Conservation (phyloP, 2,888 invertebrate genomes). For the Plebejus anna region DNA sequence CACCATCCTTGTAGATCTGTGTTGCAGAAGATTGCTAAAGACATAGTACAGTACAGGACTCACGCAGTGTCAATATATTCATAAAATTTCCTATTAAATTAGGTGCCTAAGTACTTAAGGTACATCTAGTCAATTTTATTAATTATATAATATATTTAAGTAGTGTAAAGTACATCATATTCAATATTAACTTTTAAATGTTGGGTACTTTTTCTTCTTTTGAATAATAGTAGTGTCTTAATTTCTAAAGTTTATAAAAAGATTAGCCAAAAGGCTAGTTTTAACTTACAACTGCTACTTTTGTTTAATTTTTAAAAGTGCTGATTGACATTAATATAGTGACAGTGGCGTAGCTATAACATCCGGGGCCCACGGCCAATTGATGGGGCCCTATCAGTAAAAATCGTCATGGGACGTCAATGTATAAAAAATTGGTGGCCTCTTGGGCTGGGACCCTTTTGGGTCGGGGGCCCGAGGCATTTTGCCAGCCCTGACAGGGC, state of each 20-base stretch:
- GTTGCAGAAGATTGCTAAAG: constrained; percentile 26
- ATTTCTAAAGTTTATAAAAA: background rate
- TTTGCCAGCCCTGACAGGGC: too few species aligned
- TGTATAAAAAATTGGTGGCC: too few species aligned
- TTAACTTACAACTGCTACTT: background rate
- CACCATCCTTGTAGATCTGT: too few species aligned
- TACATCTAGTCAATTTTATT: constrained; percentile 66
- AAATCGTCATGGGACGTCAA: too few species aligned
- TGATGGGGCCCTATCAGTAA: too few species aligned
- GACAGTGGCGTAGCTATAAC: background rate
- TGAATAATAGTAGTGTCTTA: background rate
- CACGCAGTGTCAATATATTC: constrained; percentile 21
- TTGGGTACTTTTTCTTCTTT: background rate
- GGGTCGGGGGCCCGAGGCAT: too few species aligned
- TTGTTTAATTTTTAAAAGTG: background rate
- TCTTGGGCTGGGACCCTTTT: too few species aligned
- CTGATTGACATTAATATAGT: background rate
- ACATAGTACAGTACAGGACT: constrained; percentile 28
- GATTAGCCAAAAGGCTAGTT: background rate
- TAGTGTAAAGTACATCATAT: constrained; percentile 21
- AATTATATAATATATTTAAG: constrained; percentile 20
- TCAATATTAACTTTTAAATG: background rate
- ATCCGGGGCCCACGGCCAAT: too few species aligned
- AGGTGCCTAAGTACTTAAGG: constrained; percentile 52
- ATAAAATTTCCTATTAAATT: constrained; percentile 33